phyloP scores from a whole-genome alignment of 2,113 vertebrate genomes.

The Struthidea cinerea region DNA sequence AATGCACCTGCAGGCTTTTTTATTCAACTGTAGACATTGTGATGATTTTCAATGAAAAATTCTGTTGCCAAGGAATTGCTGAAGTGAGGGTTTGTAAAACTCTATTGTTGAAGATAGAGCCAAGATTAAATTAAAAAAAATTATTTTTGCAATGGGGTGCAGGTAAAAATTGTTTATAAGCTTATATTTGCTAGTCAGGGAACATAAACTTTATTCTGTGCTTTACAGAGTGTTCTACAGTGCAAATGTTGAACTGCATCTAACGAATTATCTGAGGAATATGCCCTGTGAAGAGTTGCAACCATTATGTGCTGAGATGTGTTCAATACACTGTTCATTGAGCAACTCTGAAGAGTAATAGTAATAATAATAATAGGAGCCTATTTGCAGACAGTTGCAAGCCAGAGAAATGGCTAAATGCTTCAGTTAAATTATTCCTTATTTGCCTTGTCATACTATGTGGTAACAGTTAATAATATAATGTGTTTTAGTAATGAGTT shows the following conservation, averaged over 20 bases:
- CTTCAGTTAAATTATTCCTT: conserved; percentile 48
- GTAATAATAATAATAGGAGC: conserved; percentile 44
- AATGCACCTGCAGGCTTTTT: neutral
- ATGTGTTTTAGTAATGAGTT: conserved; percentile 42
- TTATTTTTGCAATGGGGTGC: neutral
- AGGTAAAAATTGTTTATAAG: neutral
- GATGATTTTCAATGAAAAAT: neutral
- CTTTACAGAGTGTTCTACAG: neutral
- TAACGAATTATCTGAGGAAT: conserved; percentile 22
- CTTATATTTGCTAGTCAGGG: conserved; percentile 10
- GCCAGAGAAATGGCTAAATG: conserved; percentile 46
- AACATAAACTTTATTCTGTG: conserved; percentile 20
- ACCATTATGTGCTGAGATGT: neutral
- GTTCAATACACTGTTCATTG: neutral
- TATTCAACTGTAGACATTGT: neutral
- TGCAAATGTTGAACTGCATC: neutral
- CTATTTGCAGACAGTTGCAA: conserved; percentile 45
- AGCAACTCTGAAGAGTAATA: conserved; percentile 27
- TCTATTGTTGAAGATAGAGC: neutral
- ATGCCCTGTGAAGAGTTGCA: neutral
- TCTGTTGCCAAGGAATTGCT: neutral
- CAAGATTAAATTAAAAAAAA: neutral
- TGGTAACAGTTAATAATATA: conserved; percentile 47
- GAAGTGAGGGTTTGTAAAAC: neutral
- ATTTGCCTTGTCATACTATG: conserved; percentile 38